Base-by-base conservation (phyloP, 1,140 invertebrate genomes). In the Euwallacea similis region DNA sequence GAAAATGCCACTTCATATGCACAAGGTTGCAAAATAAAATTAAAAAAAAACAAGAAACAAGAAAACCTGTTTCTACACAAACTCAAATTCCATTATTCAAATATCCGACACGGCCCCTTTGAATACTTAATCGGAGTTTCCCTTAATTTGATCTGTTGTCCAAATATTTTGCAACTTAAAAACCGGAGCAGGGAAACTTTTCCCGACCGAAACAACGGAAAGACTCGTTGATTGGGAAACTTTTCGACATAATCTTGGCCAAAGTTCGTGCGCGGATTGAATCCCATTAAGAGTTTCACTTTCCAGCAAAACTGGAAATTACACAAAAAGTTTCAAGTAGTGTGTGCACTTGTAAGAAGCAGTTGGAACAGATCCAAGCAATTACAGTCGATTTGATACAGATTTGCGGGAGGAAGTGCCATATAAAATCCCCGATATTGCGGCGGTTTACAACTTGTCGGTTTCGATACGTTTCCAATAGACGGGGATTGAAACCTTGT, bases 131-230 rank as follows among this genome's bases (percentile, higher is more conserved):
- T 50, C 13, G 13, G 9, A 50, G 13, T 50, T 13, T 10, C 6
- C 46, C 46, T 50, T 50, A 50, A 50, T 50, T 50, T 50, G 9
- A 50, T 50, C 46, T 6, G 2, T 2, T 50, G 46, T 50, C 2
- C 46, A 50, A 50, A 50, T 50, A 50, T 50, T 50, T 50, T 10
- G 46, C 46, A 11, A 50, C 46, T 50, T 50, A 11, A 50, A 50
- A 50, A 50, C 2, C 46, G 6, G 4, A 50, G 46, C 13, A 11
- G 2, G 46, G 6, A 50, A 13, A 50, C 9, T 50, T 50, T 50
- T 7, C 46, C 46, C 9, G 46, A 50, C 13, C 6, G 9, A 50
- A 6, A 7, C 4, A 50, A 50, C 46, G 46, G 13, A 50, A 10
- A 13, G 46, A 4, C 46, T 13, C 9, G 46, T 3, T 50, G 46